Evolutionary conservation across 64 coral and sea anemone genomes (phyloP), one percentile per base, ranked within the genome.

Genomic region (Astreopora myriophthalma): DNA sequence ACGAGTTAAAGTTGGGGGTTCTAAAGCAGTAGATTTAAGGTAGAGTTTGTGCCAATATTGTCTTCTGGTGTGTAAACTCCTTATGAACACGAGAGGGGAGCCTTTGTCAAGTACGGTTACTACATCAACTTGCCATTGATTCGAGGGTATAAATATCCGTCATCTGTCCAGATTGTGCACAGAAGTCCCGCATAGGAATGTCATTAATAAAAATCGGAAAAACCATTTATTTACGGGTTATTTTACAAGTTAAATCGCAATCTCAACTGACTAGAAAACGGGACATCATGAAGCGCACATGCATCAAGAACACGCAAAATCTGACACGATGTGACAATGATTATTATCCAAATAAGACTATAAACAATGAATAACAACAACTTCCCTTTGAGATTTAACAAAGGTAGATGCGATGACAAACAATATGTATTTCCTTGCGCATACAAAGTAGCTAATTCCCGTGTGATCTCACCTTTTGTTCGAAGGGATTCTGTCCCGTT

Each of bases 401-500:
- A 79, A 25, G 8, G 34, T 13, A 65, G 57, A 83, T 38, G 52
- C 57, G 9, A 37, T 24, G 57, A 30, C 20, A 83, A 83, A 83
- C 79, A 83, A 36, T 63, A 13, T 30, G 28, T 65, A n/a, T 83
- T 83, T 64, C 55, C 55, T 64, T 63, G 52, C 7, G 34, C 49
- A 64, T 19, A 37, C 12, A 64, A 34, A 71, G 17, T 7, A 39
- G 57, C 6, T 83, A 63, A 83, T 83, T 64, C 79, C 22, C 17
- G 48, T 83, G 52, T 83, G 51, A 80, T 73, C 90, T 92, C 72
- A 98, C 96, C 90, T 98, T 93, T 93, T 95, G 22, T 55, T 95
- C 2, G 93, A 92, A n/a, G 94, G 90, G 14, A 89, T 93, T 49
- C 97, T 32, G 49, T 99, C 97, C 2, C 97, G 84, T 36, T 99